A percentile compares a stretch with the other conserved stretches of the same genome.
Conservation (phyloP, 2,888 invertebrate species). For the Argyresthia albistria region DNA sequence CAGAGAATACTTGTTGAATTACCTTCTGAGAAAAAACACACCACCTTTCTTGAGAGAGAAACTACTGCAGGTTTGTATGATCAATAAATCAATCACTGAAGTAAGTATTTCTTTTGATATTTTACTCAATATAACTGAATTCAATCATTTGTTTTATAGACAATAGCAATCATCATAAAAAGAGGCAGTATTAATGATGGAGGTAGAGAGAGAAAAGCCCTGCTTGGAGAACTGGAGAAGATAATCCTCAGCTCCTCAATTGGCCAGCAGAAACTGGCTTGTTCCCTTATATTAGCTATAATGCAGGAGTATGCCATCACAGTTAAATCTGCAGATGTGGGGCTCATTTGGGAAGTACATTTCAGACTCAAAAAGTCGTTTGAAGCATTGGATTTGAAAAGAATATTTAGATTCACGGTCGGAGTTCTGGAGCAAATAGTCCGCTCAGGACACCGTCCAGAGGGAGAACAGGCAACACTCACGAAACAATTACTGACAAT, state of each 20-base stretch:
- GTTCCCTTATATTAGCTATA: conserved; percentile 85
- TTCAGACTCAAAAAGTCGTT: conserved; percentile 87
- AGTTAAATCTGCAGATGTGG: conserved; percentile 88
- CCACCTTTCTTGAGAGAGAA: conserved; percentile 85
- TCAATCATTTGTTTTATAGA: conserved; percentile 37
- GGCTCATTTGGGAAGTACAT: conserved; percentile 91
- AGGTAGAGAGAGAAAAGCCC: conserved; percentile 76
- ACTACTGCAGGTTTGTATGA: conserved; percentile 72
- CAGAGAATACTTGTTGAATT: conserved; percentile 84
- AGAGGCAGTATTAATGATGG: conserved; percentile 83
- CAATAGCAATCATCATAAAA: conserved; percentile 91
- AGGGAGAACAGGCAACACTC: conserved; percentile 67
- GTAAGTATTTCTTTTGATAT: too few relatives aligned
- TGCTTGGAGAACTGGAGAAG: conserved; percentile 82
- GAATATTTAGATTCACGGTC: conserved; percentile 77
- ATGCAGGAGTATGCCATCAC: conserved; percentile 92
- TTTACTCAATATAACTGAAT: too few relatives aligned
- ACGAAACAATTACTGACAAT: conserved; percentile 82
- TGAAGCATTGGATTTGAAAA: conserved; percentile 84
- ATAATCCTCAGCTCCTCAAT: conserved; percentile 87
- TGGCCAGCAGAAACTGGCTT: conserved; percentile 83
- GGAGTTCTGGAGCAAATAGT: conserved; percentile 55
- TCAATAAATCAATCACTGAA: neutral
- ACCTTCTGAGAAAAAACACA: conserved; percentile 78
- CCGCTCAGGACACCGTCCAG: conserved; percentile 56